Percentiles rank a stretch among this genome's conserved stretches.
Evolutionary conservation across 2,888 invertebrate genomes (phyloP).

Genomic region (Saturnia japonica): DNA sequence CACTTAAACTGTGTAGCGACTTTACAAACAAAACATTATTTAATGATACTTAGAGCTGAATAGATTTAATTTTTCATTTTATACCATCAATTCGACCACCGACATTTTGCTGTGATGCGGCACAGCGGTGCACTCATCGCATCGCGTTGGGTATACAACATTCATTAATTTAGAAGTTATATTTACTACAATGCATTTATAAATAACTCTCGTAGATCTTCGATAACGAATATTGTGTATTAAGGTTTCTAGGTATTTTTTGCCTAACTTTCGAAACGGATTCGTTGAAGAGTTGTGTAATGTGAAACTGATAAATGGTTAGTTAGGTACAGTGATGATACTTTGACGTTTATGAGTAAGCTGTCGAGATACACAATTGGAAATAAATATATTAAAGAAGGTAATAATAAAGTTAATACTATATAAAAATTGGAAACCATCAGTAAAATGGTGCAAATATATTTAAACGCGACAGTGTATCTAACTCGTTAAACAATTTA

Average conservation of each 20-base stretch:
- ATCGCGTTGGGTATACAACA: neutral
- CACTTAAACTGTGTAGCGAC: neutral
- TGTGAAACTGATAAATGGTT: neutral
- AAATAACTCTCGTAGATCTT: neutral
- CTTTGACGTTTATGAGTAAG: too few species aligned
- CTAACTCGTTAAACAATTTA: neutral
- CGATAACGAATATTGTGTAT: neutral
- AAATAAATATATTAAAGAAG: too few species aligned
- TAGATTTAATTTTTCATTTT: neutral
- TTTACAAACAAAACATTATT: neutral
- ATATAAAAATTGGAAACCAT: neutral
- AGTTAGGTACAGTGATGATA: too few species aligned
- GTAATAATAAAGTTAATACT: neutral
- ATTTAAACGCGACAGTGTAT: too few species aligned
- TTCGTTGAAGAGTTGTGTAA: neutral
- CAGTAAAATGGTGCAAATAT: neutral
- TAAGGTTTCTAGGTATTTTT: neutral
- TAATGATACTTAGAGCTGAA: neutral
- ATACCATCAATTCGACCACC: neutral
- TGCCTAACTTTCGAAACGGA: neutral
- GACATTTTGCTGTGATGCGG: neutral
- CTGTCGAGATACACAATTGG: too few species aligned
- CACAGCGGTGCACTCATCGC: neutral
- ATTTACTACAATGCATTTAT: neutral
- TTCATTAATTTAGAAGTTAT: neutral